Conservation (phyloP, 2,888 invertebrate genomes). For the Yponomeuta evonymella region DNA sequence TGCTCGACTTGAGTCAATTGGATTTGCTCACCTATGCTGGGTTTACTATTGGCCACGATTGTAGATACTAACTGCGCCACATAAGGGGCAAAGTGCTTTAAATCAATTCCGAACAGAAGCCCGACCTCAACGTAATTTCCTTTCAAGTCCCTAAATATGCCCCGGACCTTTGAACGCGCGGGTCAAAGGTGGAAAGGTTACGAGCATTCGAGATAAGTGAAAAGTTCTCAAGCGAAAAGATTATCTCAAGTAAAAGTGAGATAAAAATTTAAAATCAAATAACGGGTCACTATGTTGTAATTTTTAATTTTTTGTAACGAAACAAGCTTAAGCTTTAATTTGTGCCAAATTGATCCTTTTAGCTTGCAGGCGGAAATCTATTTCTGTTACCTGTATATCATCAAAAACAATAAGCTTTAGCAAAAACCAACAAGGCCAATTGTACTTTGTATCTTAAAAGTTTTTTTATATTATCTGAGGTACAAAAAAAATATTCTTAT, state of each 20-base stretch:
- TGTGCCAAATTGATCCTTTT: no score
- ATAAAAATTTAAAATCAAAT: constrained; percentile 8
- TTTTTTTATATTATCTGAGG: no score
- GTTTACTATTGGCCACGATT: no score
- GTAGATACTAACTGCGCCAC: no score
- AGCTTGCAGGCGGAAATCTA: no score
- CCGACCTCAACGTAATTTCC: constrained; percentile 49
- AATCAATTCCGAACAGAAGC: constrained; percentile 33
- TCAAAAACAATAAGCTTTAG: no score
- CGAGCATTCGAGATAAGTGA: constrained; percentile 61
- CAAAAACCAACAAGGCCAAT: no score
- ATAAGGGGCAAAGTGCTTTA: background rate
- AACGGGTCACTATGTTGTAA: background rate
- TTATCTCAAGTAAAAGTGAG: constrained; percentile 22
- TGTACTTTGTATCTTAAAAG: no score
- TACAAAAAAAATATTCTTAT: no score
- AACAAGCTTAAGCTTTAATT: background rate
- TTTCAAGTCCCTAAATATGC: constrained; percentile 51
- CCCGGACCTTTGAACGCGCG: constrained; percentile 45
- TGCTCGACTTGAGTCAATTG: no score
- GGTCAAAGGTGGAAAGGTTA: constrained; percentile 63
- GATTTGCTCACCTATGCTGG: no score
- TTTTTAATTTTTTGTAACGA: constrained; percentile 3
- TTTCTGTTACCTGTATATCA: no score
- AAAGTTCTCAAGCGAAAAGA: constrained; percentile 46